Evolutionary conservation across 1,140 invertebrate species (phyloP).

Genomic region (Dinothrombium tinctorium): DNA sequence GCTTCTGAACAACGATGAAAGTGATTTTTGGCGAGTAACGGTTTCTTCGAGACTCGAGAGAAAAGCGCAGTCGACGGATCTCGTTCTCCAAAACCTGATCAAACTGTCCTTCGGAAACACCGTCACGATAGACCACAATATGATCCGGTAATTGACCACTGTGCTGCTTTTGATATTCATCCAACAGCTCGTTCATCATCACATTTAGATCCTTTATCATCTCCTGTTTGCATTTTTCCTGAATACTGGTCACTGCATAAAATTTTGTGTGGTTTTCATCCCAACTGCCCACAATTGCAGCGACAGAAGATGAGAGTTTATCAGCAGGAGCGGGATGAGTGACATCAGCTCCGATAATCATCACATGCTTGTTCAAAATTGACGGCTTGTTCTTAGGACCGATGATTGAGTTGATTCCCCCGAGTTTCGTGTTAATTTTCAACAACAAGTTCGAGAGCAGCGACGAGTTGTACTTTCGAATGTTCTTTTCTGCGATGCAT

Average conservation of each 20-base stretch:
- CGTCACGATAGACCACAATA: slow-evolving; percentile 25
- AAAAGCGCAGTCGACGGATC: slow-evolving; percentile 10
- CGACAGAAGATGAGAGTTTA: slow-evolving; percentile 45
- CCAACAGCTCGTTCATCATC: slow-evolving; percentile 36
- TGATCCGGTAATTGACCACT: slow-evolving; percentile 16
- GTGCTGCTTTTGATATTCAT: neutral
- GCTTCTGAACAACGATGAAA: slow-evolving; percentile 16
- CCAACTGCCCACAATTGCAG: slow-evolving; percentile 30
- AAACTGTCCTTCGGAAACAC: slow-evolving; percentile 21
- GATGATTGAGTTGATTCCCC: slow-evolving; percentile 44
- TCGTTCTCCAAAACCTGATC: slow-evolving; percentile 16
- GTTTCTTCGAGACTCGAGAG: neutral
- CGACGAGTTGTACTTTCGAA: slow-evolving; percentile 20
- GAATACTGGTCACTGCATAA: slow-evolving; percentile 4
- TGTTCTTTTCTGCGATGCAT: slow-evolving; percentile 40
- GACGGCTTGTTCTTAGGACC: slow-evolving; percentile 15
- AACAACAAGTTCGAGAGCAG: slow-evolving; percentile 46
- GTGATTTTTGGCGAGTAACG: slow-evolving; percentile 11
- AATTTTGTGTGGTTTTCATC: slow-evolving; percentile 11
- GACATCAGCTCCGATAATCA: slow-evolving; percentile 64
- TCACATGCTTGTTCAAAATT: slow-evolving; percentile 16
- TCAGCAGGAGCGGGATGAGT: slow-evolving; percentile 47
- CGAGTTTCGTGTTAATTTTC: slow-evolving; percentile 63
- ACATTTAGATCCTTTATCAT: slow-evolving; percentile 31
- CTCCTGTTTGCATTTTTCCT: slow-evolving; percentile 10